Conservation (phyloP, 2,797 vertebrate genomes). For the Bradypodion ventrale region DNA sequence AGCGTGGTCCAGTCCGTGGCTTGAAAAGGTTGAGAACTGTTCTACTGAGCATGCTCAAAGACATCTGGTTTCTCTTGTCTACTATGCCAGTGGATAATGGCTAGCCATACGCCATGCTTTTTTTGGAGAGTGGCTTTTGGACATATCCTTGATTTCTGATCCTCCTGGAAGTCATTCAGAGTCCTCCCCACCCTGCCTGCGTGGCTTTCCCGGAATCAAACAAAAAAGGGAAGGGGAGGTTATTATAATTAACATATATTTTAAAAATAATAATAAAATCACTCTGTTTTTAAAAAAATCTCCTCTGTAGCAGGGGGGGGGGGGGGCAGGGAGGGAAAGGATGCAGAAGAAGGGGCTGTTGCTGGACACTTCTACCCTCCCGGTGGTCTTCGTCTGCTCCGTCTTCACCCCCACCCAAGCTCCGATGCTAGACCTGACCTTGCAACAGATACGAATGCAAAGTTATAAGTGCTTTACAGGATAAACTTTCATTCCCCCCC, state of each 20-base stretch:
- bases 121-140: too few relatives aligned
- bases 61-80: too few relatives aligned
- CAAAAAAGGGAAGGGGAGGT: neutral
- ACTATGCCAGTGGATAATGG: too few relatives aligned
- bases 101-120: too few relatives aligned
- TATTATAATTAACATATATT: constrained; percentile 59
- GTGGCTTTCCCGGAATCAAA: neutral
- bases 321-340: neutral
- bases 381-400: neutral
- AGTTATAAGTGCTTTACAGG: constrained; percentile 61
- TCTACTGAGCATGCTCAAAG: too few relatives aligned
- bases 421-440: constrained; percentile 10
- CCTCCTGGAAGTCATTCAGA: too few relatives aligned
- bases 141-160: neutral
- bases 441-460: constrained; percentile 22
- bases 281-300: constrained; percentile 44
- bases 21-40: too few relatives aligned
- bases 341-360: neutral
- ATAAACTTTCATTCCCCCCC: neutral
- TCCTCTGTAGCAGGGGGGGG: neutral
- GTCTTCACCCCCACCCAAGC: neutral
- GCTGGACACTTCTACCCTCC: too few relatives aligned
- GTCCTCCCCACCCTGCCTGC: too few relatives aligned
- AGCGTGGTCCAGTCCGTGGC: too few relatives aligned
- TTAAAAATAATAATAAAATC: constrained; percentile 66